phyloP scores from a whole-genome alignment of 2,113 vertebrate species.

The Meles meles region DNA sequence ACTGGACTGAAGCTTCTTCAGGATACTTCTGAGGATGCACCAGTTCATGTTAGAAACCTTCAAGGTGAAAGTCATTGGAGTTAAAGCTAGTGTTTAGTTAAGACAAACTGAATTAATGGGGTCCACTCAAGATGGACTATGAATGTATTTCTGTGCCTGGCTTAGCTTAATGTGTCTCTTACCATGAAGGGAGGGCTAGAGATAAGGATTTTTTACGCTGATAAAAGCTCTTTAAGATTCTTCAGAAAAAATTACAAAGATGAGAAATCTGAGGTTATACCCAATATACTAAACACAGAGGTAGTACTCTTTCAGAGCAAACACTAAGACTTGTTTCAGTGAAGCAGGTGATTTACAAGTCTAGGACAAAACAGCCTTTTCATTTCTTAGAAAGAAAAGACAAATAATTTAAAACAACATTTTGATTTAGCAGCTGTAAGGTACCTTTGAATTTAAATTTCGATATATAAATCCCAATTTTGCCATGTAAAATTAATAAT shows the following conservation, averaged over 20 bases:
- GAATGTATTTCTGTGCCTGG: not conserved
- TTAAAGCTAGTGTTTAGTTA: not conserved
- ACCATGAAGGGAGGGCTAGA: not conserved
- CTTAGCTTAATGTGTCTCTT: not conserved
- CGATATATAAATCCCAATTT: conserved; percentile 79
- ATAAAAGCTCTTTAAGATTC: conserved; percentile 12
- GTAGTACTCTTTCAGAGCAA: conserved; percentile 66
- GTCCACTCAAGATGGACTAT: not conserved
- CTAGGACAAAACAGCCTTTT: conserved; percentile 71
- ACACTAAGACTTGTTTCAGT: conserved; percentile 62
- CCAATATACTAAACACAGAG: conserved; percentile 70
- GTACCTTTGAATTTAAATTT: conserved; percentile 77
- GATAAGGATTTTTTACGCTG: not conserved
- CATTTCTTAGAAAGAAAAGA: conserved; percentile 75
- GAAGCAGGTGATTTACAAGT: conserved; percentile 74
- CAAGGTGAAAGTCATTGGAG: not conserved
- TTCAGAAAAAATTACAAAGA: conserved; percentile 75
- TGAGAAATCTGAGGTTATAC: conserved; percentile 65
- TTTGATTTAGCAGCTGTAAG: conserved; percentile 78
- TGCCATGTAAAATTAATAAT: conserved; percentile 82
- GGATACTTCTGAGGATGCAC: not conserved
- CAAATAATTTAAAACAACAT: conserved; percentile 72
- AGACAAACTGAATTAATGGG: not conserved
- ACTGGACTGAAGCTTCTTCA: not conserved
- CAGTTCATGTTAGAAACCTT: not conserved